Conservation (phyloP, 2,113 vertebrate species). For the Sebastes schlegelii region DNA sequence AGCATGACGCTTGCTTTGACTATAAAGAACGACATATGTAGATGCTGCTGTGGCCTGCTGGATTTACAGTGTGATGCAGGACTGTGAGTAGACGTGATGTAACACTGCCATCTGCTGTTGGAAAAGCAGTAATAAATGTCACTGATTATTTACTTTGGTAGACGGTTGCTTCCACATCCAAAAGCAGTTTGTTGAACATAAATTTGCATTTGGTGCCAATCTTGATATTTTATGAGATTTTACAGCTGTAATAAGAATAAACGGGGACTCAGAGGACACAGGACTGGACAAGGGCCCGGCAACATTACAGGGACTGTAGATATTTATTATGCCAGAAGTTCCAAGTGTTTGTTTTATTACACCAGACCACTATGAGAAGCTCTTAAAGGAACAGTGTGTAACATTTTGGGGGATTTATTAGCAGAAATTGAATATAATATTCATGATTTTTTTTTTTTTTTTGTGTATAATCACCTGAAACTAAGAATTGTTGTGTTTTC, state of each 20-base stretch:
- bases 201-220: constrained; percentile 1
- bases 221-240: constrained; percentile 19
- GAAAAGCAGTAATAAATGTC: not conserved
- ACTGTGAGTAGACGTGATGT: not conserved
- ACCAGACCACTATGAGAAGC: not conserved
- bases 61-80: not conserved
- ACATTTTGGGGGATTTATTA: too few relatives aligned
- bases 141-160: constrained; percentile 2
- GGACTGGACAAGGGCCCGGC: not conserved
- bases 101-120: constrained; percentile 64
- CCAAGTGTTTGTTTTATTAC: constrained; percentile 6
- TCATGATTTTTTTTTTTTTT: too few relatives aligned
- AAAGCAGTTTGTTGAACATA: constrained; percentile 22
- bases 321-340: not conserved
- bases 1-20: not conserved
- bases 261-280: not conserved
- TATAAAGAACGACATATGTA: not conserved
- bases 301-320: not conserved
- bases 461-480: too few relatives aligned
- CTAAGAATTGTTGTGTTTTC: too few relatives aligned
- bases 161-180: constrained; percentile 3
- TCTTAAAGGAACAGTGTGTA: too few relatives aligned
- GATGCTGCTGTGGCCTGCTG: constrained; percentile 8
- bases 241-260: constrained; percentile 23
- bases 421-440: too few relatives aligned